A percentile compares a stretch with the other conserved stretches of the same genome.
Evolutionary conservation across 2,888 invertebrate species (phyloP).

Genomic region (Drosophila anceps): DNA sequence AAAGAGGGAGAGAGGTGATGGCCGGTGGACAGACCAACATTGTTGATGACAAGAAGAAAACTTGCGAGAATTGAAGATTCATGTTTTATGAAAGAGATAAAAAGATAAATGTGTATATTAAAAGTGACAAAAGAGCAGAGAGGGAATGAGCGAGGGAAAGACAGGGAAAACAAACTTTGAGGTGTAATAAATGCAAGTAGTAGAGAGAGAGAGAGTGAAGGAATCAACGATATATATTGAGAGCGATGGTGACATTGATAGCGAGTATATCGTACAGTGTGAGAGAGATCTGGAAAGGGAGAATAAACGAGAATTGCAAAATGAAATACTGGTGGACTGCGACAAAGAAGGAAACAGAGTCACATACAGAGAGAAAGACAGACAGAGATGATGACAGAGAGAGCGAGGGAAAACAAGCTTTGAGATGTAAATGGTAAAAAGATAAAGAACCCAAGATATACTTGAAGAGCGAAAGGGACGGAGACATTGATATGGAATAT

Average conservation of each 20-base stretch:
- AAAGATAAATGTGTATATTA: not conserved
- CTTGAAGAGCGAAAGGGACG: no score
- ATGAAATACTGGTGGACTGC: no score
- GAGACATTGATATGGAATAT: no score
- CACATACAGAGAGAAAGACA: not conserved
- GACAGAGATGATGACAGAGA: not conserved
- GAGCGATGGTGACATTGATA: not conserved
- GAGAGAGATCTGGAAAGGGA: not conserved
- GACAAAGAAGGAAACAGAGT: not conserved
- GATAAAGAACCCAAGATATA: no score
- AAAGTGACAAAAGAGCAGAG: not conserved
- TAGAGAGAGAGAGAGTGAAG: not conserved
- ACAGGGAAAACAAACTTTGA: not conserved
- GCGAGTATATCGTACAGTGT: not conserved
- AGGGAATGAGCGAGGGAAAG: no score
- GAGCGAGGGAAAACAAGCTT: not conserved
- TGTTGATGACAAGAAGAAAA: slow-evolving; percentile 2
- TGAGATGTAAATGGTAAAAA: no score
- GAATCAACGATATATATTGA: not conserved
- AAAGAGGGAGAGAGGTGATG: not conserved
- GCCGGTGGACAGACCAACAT: not conserved
- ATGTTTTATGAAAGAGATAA: not conserved
- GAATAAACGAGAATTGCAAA: not conserved
- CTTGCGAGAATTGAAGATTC: not conserved
- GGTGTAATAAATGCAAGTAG: not conserved